These are phyloP conservation scores for Sipha maydis DNA, from an alignment of 2,888 invertebrate species.

Conservation along the genomic window DNA sequence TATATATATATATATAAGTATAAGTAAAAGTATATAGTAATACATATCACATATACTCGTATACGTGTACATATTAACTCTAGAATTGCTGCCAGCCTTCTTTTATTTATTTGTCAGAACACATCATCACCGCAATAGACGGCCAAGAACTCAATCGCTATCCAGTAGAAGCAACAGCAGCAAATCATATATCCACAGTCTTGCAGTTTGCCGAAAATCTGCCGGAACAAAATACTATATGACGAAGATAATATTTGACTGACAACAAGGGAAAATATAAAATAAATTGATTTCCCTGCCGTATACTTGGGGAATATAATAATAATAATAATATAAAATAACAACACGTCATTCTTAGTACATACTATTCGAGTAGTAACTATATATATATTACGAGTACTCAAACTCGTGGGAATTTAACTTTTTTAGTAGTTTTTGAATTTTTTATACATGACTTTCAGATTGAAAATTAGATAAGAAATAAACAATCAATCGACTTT, in stretches of 20 bases:
- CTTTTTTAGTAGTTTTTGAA: too few species aligned
- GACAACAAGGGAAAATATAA: slow-evolving; percentile 13
- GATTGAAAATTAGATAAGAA: too few species aligned
- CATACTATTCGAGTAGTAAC: too few species aligned
- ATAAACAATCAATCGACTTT: too few species aligned
- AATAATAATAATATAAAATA: too few species aligned
- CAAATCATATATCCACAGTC: background rate
- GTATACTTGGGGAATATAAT: background rate
- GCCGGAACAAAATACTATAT: background rate
- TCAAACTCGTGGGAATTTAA: too few species aligned
- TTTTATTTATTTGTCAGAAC: slow-evolving; percentile 8
- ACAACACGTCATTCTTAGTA: too few species aligned
- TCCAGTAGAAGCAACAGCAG: background rate
- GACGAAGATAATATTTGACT: slow-evolving; percentile 19
- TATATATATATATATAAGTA: too few species aligned
- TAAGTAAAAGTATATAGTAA: too few species aligned
- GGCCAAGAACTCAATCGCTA: background rate
- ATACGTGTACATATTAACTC: background rate
- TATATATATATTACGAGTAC: too few species aligned
- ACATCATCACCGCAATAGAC: background rate
- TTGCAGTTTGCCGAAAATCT: background rate
- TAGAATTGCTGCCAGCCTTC: background rate
- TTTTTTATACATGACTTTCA: too few species aligned
- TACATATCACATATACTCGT: background rate
- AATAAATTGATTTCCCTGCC: slow-evolving; percentile 11